phyloP scores from a whole-genome alignment of 2,797 vertebrate species.

The Amniataba percoides region DNA sequence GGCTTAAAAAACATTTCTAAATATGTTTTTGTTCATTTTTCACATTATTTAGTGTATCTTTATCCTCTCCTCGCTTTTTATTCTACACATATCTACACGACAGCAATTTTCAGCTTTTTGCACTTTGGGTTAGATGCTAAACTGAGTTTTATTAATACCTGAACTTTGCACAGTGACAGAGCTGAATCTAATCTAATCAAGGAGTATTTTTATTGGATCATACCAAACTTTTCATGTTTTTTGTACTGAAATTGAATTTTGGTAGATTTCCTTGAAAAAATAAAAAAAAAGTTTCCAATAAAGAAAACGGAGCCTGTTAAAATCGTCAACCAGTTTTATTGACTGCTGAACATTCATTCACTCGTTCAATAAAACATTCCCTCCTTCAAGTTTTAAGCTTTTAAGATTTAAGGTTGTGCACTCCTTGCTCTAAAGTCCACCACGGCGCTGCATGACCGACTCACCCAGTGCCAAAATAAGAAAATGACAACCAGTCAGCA shows the following conservation, averaged over 20 bases:
- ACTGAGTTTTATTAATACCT: too few species aligned
- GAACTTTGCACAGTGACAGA: too few species aligned
- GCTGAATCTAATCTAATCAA: too few species aligned
- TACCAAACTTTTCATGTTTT: background rate
- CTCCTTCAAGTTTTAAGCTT: slow-evolving; percentile 61
- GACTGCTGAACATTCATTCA: slow-evolving; percentile 67
- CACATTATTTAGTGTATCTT: too few species aligned
- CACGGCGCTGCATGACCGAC: slow-evolving; percentile 27
- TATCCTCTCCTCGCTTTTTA: too few species aligned
- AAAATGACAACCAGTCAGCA: slow-evolving; percentile 29
- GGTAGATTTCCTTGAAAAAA: background rate
- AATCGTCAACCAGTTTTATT: slow-evolving; percentile 78
- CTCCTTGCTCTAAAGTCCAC: slow-evolving; percentile 22
- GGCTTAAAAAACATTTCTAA: too few species aligned
- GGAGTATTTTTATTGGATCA: background rate
- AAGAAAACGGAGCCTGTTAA: slow-evolving; percentile 16
- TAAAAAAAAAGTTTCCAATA: background rate
- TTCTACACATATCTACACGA: too few species aligned
- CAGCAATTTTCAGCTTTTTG: too few species aligned
- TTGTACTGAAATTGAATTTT: background rate
- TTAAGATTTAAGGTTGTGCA: slow-evolving; percentile 36
- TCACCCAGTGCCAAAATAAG: slow-evolving; percentile 38
- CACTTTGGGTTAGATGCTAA: too few species aligned
- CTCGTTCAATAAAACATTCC: slow-evolving; percentile 47
- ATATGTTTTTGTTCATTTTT: too few species aligned